Base-by-base conservation (phyloP, 2,888 invertebrate genomes). In the Homarus gammarus region DNA sequence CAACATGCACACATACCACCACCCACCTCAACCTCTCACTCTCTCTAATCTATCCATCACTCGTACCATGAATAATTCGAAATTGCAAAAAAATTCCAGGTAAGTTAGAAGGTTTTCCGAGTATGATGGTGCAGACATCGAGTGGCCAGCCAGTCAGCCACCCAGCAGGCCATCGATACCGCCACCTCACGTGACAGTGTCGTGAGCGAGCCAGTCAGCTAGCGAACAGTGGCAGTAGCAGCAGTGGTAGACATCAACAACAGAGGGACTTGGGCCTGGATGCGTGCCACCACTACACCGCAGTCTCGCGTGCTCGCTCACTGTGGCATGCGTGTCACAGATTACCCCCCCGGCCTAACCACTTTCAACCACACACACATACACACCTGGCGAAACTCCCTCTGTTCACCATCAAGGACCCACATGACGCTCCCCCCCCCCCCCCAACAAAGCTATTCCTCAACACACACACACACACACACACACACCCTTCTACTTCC, bases 31-130 rank as follows among this genome's bases (percentile, higher is more conserved):
- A 0, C 31, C 31, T 31, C 36, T 15, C 61, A 79, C 79, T 56
- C 70, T 2, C 15, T 1, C 31, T n/a, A 70, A 77, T 10, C 27
- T 27, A 78, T 56, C 33, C 56, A 78, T 78, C 31, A 51, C 33
- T 27, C 56, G 31, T 40, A 49, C 49, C 51, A 78, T 78, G 79
- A 38, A 61, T 79, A 56, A 79, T 79, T 61, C 36, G 40, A 56
- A 61, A 64, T 18, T 40, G 36, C n/a, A 79, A 79, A 64, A n/a
- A 64, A 64, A 18, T 78, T 79, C 79, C 33, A 12, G 40, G 79
- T 79, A 79, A 79, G n/a, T 36, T 40, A 36, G 64, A 38, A 40
- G 79, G 79, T 64, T 79, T 79, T 79, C 79, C 79, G 61, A 79
- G 79, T 79, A 79, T n/a, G 33, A 8, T 2, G 61, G 22, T 64